A percentile compares a stretch with the other conserved stretches of the same genome.
Evolutionary conservation across 2,113 vertebrate species (phyloP).

Genomic region (Varanus komodoensis): DNA sequence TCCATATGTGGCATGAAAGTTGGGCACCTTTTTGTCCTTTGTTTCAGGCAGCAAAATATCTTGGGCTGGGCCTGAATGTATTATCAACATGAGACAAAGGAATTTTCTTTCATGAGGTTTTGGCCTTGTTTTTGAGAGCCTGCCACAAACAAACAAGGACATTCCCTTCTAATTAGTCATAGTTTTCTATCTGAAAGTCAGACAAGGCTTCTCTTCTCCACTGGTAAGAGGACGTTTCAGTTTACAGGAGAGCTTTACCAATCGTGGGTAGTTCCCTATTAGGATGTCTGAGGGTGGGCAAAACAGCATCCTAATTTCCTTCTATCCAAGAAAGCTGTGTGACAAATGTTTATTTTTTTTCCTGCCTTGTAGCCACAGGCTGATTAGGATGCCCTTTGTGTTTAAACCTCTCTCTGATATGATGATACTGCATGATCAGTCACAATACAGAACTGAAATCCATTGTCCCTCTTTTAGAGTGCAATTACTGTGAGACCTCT

Average conservation of each 20-base stretch:
- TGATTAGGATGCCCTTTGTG: neutral
- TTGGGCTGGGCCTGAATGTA: neutral
- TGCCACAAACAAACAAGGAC: neutral
- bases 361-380: neutral
- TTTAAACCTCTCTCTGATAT: neutral
- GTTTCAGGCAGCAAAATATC: neutral
- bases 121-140: neutral
- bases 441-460: neutral
- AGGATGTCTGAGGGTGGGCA: neutral
- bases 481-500: neutral
- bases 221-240: neutral
- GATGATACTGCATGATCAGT: neutral
- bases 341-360: neutral
- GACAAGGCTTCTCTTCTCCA: neutral
- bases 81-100: too few species aligned
- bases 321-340: neutral
- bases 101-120: neutral
- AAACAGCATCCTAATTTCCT: neutral
- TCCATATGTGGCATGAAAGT: neutral
- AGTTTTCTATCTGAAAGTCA: neutral
- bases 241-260: neutral
- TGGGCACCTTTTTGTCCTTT: neutral
- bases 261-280: neutral
- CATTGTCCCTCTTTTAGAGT: neutral
- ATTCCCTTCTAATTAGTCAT: neutral